Percentiles rank a stretch among this genome's conserved stretches.
phyloP scores from a whole-genome alignment of 1,140 invertebrate genomes.

The Bathynomus jamesi region DNA sequence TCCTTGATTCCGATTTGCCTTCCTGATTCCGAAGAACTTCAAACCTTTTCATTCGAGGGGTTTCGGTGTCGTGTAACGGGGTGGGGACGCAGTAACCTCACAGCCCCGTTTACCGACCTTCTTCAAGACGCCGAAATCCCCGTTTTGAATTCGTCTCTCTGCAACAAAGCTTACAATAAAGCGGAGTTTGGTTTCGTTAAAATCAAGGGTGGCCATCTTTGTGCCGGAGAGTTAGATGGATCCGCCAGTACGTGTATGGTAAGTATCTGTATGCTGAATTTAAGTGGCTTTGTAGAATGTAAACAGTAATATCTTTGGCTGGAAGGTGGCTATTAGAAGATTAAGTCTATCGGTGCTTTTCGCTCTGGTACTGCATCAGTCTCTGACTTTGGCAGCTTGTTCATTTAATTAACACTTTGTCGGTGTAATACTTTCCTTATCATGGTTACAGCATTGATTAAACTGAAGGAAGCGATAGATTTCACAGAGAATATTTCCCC shows the following conservation, averaged over 20 bases:
- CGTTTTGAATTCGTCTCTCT: slow-evolving; percentile 43
- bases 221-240: slow-evolving; percentile 69
- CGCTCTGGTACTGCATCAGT: background rate
- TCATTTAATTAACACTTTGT: background rate
- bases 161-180: slow-evolving; percentile 40
- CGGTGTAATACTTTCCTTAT: background rate
- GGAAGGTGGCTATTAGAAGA: slow-evolving; percentile 5
- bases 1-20: slow-evolving; percentile 25
- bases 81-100: slow-evolving; percentile 63
- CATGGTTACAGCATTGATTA: slow-evolving; percentile 63
- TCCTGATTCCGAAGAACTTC: slow-evolving; percentile 10
- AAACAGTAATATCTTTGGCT: slow-evolving; percentile 5
- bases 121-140: slow-evolving; percentile 70
- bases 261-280: no score
- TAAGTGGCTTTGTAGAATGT: no score
- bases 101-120: slow-evolving; percentile 54
- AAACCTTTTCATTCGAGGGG: slow-evolving; percentile 36
- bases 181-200: slow-evolving; percentile 50
- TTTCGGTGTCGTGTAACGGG: slow-evolving; percentile 66
- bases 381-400: background rate
- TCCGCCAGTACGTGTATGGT: slow-evolving; percentile 76
- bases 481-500: slow-evolving; percentile 54
- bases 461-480: slow-evolving; percentile 51
- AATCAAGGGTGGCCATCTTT: slow-evolving; percentile 71
- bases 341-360: background rate